Conservation (phyloP, 2,113 vertebrate species). For the Cavia porcellus region DNA sequence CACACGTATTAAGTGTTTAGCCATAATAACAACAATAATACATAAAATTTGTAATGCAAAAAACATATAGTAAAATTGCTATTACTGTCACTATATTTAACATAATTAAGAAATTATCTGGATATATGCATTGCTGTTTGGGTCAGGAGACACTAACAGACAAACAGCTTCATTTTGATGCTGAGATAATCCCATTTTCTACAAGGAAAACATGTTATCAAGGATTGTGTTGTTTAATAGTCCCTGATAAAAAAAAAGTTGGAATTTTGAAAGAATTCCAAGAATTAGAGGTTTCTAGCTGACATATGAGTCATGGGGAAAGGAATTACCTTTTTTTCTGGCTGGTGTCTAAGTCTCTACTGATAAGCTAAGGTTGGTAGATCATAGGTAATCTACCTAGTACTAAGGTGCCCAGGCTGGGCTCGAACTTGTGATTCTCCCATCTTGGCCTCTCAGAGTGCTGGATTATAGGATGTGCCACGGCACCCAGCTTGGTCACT, state of each 20-base stretch:
- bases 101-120: not conserved
- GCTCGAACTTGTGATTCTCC: not conserved
- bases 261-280: constrained; percentile 71
- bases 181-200: not conserved
- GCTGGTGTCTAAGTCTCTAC: not conserved
- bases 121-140: not conserved
- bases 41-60: not conserved
- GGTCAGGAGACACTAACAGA: not conserved
- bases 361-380: constrained; percentile 10
- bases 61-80: not conserved
- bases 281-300: constrained; percentile 54
- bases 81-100: not conserved
- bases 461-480: not conserved
- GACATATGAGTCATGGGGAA: constrained; percentile 52
- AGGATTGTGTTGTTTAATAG: constrained; percentile 35
- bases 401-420: not conserved
- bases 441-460: not conserved
- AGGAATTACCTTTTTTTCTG: constrained; percentile 53
- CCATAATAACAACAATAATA: not conserved
- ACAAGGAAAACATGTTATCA: not conserved
- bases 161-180: not conserved
- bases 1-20: not conserved
- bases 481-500: not conserved
- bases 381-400: not conserved
- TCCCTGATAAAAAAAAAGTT: constrained; percentile 21